Evolutionary conservation across 2,888 invertebrate genomes (phyloP).

Genomic region (Nysson spinosus): DNA sequence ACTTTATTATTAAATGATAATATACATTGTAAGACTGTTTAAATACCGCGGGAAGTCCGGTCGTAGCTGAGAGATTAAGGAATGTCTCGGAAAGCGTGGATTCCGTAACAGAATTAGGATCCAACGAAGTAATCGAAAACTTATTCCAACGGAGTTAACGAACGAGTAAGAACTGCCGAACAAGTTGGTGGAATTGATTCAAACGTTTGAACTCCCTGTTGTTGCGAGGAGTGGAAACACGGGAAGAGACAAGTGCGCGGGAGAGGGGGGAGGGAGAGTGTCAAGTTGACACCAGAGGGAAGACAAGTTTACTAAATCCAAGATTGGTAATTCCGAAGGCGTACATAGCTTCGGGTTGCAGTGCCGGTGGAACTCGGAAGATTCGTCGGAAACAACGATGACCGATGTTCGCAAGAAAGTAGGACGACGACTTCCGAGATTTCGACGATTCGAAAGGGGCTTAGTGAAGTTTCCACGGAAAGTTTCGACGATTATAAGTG

Average conservation of each 20-base stretch:
- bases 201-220: neutral
- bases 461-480: slow-evolving; percentile 31
- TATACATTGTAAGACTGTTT: too few relatives aligned
- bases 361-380: slow-evolving; percentile 14
- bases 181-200: too few relatives aligned
- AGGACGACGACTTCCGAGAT: slow-evolving; percentile 38
- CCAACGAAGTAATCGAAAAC: too few relatives aligned
- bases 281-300: slow-evolving; percentile 1
- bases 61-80: too few relatives aligned
- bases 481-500: slow-evolving; percentile 34
- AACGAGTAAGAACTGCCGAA: too few relatives aligned
- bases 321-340: slow-evolving; percentile 20
- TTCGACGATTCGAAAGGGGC: slow-evolving; percentile 37
- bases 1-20: too few relatives aligned
- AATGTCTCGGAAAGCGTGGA: too few relatives aligned
- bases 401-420: slow-evolving; percentile 29
- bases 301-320: slow-evolving; percentile 12
- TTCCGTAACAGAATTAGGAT: too few relatives aligned
- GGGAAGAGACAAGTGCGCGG: neutral
- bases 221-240: neutral
- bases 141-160: neutral
- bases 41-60: too few relatives aligned
- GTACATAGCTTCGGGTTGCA: slow-evolving; percentile 15
- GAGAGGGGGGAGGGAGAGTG: slow-evolving; percentile 1
- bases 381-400: slow-evolving; percentile 19